phyloP scores from a whole-genome alignment of 2,888 invertebrate genomes.

The Leptinotarsa tumamoca region DNA sequence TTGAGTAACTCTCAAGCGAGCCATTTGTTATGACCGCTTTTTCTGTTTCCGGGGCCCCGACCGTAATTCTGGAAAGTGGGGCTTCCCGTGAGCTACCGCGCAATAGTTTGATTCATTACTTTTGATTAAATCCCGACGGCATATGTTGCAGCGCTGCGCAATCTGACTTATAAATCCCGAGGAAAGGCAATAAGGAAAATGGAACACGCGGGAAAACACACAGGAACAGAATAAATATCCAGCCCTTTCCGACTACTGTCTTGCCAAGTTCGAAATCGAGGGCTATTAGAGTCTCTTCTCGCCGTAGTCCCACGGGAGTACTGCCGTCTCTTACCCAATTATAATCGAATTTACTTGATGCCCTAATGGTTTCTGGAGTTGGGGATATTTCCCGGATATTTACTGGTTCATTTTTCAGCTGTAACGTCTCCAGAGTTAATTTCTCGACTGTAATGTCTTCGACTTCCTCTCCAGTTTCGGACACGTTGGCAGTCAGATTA shows the following conservation, averaged over 20 bases:
- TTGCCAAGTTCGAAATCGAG: conserved; percentile 1
- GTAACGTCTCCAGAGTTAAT: conserved; percentile 7
- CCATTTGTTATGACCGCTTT: neutral
- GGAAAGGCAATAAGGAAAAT: conserved; percentile 18
- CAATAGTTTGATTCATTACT: conserved; percentile 38
- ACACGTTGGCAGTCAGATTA: neutral
- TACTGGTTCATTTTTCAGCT: conserved; percentile 16
- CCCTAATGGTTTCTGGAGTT: conserved; percentile 14
- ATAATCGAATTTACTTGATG: conserved; percentile 17
- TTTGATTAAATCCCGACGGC: conserved; percentile 29
- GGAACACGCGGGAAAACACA: conserved; percentile 13
- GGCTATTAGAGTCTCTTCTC: conserved; percentile 17
- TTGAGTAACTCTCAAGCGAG: neutral
- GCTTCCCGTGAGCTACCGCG: conserved; percentile 20
- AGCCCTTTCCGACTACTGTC: conserved; percentile 8
- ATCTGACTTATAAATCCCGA: conserved; percentile 1
- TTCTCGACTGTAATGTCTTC: neutral
- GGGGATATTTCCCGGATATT: conserved; percentile 16
- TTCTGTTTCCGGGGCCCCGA: neutral
- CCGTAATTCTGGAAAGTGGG: conserved; percentile 15
- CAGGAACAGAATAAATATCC: conserved; percentile 19
- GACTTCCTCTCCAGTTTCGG: conserved; percentile 1
- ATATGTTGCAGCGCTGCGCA: conserved; percentile 21
- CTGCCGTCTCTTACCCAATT: conserved; percentile 10
- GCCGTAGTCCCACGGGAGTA: neutral